Conservation (phyloP, 2,113 vertebrate species). For the Accipiter virgatus region DNA sequence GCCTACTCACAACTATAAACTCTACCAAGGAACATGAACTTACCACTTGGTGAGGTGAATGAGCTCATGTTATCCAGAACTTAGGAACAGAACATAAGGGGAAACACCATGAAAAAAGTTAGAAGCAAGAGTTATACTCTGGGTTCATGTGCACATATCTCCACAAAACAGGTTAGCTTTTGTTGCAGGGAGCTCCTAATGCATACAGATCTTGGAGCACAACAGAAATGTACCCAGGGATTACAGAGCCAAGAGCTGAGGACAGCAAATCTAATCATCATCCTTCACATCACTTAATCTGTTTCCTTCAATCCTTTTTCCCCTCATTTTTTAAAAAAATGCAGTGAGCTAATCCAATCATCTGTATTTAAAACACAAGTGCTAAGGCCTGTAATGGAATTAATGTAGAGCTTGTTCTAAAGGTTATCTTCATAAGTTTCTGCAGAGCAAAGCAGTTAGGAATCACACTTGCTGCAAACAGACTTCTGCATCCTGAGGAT, state of each 20-base stretch:
- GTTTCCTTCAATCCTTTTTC: background rate
- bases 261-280: background rate
- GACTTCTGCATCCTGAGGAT: background rate
- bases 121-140: background rate
- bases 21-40: background rate
- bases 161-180: background rate
- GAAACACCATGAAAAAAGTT: background rate
- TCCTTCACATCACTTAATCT: background rate
- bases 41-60: conserved; percentile 65
- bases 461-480: background rate
- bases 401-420: background rate
- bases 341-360: background rate
- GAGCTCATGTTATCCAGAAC: conserved; percentile 65
- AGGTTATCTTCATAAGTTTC: background rate
- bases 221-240: background rate
- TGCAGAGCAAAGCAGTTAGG: background rate
- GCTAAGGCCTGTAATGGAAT: background rate
- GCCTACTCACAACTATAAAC: background rate
- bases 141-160: background rate
- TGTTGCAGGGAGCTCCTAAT: background rate
- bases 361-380: background rate
- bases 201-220: background rate
- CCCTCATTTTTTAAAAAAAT: background rate
- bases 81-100: conserved; percentile 31
- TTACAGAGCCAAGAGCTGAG: background rate